These are phyloP conservation scores for Cassiopea andromeda DNA, from an alignment of 30 jellyfish, hydroid and myxozoan genomes.

Conservation along the genomic window DNA sequence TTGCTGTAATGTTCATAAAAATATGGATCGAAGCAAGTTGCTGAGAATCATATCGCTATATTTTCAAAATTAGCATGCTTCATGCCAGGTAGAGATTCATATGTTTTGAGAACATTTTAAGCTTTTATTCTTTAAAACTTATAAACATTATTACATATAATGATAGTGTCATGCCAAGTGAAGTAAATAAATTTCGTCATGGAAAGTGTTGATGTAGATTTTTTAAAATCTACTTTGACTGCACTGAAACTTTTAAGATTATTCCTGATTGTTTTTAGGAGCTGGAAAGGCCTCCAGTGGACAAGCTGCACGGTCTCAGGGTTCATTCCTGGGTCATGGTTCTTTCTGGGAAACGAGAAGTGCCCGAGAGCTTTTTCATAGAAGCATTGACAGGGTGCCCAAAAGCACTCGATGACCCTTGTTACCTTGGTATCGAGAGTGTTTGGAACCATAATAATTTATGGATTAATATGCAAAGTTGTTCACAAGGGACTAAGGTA, in stretches of 20 bases:
- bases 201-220: too few relatives aligned
- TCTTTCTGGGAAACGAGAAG: slow-evolving; percentile 95
- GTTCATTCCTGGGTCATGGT: slow-evolving; percentile 95
- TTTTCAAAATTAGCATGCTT: too few relatives aligned
- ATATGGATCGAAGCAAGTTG: not conserved
- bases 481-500: slow-evolving; percentile 97
- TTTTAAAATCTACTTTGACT: too few relatives aligned
- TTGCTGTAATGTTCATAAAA: too few relatives aligned
- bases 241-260: not conserved
- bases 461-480: slow-evolving; percentile 98
- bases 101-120: too few relatives aligned
- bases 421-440: slow-evolving; percentile 89
- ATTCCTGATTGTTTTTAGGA: slow-evolving; percentile 41
- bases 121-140: too few relatives aligned
- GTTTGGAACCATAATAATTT: slow-evolving; percentile 91
- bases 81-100: too few relatives aligned
- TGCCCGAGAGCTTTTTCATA: slow-evolving; percentile 92
- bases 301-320: slow-evolving; percentile 87
- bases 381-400: slow-evolving; percentile 92
- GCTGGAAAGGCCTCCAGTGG: slow-evolving; percentile 83
- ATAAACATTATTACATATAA: too few relatives aligned
- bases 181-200: not conserved
- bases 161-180: not conserved
- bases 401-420: slow-evolving; percentile 82
- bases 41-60: not conserved